Conservation (phyloP, 2,888 invertebrate species). For the Zygaena filipendulae region DNA sequence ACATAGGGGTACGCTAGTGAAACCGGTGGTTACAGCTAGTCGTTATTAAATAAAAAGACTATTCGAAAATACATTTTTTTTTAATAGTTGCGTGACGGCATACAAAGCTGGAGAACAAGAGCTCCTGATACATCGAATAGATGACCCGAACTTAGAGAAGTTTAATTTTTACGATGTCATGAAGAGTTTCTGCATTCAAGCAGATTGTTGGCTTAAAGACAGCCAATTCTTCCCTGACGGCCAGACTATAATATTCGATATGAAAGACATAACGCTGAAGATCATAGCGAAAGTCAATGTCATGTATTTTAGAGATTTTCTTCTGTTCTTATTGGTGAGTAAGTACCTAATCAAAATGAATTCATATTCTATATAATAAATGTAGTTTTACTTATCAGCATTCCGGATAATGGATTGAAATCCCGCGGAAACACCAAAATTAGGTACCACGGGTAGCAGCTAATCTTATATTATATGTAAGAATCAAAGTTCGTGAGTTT, state of each 20-base stretch:
- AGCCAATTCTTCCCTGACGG: slow-evolving; percentile 29
- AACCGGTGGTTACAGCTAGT: no score
- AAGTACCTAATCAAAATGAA: no score
- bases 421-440: no score
- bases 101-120: slow-evolving; percentile 32
- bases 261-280: slow-evolving; percentile 33
- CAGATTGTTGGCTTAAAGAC: slow-evolving; percentile 36
- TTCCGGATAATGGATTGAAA: no score
- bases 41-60: no score
- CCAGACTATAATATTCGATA: slow-evolving; percentile 42
- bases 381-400: no score
- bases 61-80: no score
- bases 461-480: no score
- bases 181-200: slow-evolving; percentile 34
- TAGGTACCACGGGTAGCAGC: no score
- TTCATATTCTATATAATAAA: no score
- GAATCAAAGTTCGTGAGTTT: no score
- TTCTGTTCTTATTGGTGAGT: slow-evolving; percentile 43
- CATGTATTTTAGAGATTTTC: slow-evolving; percentile 41
- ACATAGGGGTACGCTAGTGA: no score
- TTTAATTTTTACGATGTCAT: slow-evolving; percentile 38
- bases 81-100: slow-evolving; percentile 30
- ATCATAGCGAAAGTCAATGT: slow-evolving; percentile 41
- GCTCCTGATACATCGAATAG: slow-evolving; percentile 36
- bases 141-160: slow-evolving; percentile 32